Evolutionary conservation across 30 jellyfish, hydroid and myxozoan genomes (phyloP).

Genomic region (Nemopilema nomurai): DNA sequence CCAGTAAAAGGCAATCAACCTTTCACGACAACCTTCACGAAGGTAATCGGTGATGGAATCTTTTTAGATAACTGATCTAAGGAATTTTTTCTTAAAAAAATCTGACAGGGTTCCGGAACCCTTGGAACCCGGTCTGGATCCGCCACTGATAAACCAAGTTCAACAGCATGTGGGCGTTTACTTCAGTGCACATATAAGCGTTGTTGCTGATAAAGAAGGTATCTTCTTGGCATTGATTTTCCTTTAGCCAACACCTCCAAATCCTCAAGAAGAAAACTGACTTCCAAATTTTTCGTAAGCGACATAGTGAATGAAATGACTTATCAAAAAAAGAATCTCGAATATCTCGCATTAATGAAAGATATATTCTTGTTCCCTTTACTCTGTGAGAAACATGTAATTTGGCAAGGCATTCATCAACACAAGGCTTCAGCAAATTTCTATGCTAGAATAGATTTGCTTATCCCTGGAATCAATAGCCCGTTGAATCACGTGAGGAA

Average conservation of each 20-base stretch:
- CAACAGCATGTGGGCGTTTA: slow-evolving; percentile 53
- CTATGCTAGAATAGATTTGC: slow-evolving; percentile 50
- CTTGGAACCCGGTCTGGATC: too few species aligned
- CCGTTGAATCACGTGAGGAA: slow-evolving; percentile 32
- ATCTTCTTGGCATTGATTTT: slow-evolving; percentile 2
- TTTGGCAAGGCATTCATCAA: slow-evolving; percentile 32
- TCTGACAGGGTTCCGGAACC: too few species aligned
- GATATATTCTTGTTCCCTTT: slow-evolving; percentile 20
- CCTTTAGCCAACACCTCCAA: slow-evolving; percentile 38
- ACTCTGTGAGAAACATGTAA: not conserved
- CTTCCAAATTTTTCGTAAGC: slow-evolving; percentile 24
- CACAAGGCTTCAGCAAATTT: slow-evolving; percentile 31
- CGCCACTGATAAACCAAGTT: slow-evolving; percentile 5
- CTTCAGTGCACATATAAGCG: slow-evolving; percentile 30
- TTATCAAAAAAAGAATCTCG: slow-evolving; percentile 53
- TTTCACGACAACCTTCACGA: too few species aligned
- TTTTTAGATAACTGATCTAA: too few species aligned
- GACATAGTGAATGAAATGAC: slow-evolving; percentile 39
- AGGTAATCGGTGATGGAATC: too few species aligned
- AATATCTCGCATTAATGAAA: slow-evolving; percentile 43
- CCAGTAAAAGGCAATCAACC: too few species aligned
- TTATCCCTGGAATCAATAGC: slow-evolving; percentile 47
- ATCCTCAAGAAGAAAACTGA: slow-evolving; percentile 22
- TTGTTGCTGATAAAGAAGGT: slow-evolving; percentile 47
- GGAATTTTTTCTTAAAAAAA: too few species aligned